Base-by-base conservation (phyloP, 1,140 invertebrate species). In the Lepidotrigona ventralis region DNA sequence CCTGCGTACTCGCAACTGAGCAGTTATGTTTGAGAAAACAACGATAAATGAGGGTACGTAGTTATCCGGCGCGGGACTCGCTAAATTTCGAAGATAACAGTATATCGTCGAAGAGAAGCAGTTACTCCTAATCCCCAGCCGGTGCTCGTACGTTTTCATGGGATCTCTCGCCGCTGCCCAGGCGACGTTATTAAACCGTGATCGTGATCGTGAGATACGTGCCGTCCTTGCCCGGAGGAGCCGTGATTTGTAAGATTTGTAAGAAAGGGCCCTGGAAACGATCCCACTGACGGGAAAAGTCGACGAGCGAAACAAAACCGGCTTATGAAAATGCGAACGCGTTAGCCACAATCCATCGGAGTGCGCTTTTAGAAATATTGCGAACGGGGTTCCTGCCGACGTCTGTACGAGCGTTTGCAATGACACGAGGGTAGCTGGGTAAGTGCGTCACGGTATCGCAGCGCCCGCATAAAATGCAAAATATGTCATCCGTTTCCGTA, bases 71-170 rank as follows among this genome's bases (percentile, higher is more conserved):
- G 21, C 23, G 9, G 51, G 60, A 51, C n/a, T 76, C 56, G 66
- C 33, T 73, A 84, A 89, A 72, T 81, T 75, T 83, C 33, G 72
- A 69, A 33, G 26, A 53, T 75, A 84, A 72, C 68, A 74, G 72
- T 76, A 73, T 79, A 88, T 78, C 53, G 79, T n/a, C 29, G 76
- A 46, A 75, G 64, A 68, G 73, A 68, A 58, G 78, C 81, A 89
- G 86, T 90, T 90, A 90, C 83, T 90, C 88, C 86, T 90, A 91
- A 91, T 91, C 80, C 86, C 21, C 73, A 53, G 60, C 81, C 63
- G 85, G 84, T 74, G 84, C 81, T 85, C 72, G 79, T 91, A 90
- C 58, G 86, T 91, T 91, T 87, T 89, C 82, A 87, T 87, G 79
- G 78, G 73, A 87, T 85, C 74, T 72, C 79, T 70, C 63, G 46